These are phyloP conservation scores for Ostrea edulis DNA, from an alignment of 1,140 invertebrate species.

Conservation along the genomic window DNA sequence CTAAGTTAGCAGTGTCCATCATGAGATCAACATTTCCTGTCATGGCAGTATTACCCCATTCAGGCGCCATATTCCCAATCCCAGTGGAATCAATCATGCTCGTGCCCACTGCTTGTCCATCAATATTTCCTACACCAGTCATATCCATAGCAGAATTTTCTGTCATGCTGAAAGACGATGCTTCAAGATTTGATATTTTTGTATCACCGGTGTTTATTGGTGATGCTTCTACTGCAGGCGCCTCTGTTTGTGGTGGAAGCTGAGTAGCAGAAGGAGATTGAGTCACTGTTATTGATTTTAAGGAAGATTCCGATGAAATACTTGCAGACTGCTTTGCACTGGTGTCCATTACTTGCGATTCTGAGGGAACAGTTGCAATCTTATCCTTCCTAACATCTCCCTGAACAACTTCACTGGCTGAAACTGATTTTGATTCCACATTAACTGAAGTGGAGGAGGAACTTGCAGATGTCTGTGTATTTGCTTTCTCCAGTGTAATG, in stretches of 20 bases:
- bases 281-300: background rate
- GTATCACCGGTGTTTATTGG: background rate
- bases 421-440: conserved; percentile 8
- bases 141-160: background rate
- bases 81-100: conserved; percentile 13
- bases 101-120: background rate
- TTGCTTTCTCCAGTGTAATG: background rate
- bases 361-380: background rate
- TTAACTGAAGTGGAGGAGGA: background rate
- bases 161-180: background rate
- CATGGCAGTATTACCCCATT: background rate
- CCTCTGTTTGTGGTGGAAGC: conserved; percentile 2
- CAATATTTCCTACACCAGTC: background rate
- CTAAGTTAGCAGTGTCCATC: conserved; percentile 20
- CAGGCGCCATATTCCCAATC: background rate
- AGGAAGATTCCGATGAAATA: background rate
- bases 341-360: background rate
- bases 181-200: background rate
- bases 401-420: conserved; percentile 37
- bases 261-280: background rate
- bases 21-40: conserved; percentile 23
- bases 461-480: background rate
- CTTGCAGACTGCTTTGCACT: background rate
- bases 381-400: conserved; percentile 18
- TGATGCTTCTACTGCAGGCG: background rate